Evolutionary conservation across 2,888 invertebrate genomes (phyloP).

Genomic region (Lissonota sp.): DNA sequence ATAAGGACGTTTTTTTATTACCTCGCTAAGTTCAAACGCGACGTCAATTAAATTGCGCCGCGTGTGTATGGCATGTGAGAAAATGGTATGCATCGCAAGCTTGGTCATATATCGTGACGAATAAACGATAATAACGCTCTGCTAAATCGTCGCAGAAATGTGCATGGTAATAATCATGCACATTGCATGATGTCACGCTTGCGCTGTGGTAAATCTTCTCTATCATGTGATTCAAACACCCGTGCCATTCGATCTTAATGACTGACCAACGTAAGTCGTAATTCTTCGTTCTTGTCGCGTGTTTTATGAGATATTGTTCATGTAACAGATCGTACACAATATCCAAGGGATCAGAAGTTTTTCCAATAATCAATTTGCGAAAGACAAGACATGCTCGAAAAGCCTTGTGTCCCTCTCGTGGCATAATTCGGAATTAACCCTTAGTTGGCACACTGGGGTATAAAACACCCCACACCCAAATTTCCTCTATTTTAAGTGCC

Average conservation of each 20-base stretch:
- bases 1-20: not conserved
- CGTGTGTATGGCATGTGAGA: constrained; percentile 23
- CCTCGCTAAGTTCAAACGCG: not conserved
- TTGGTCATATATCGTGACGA: constrained; percentile 56
- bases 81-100: constrained; percentile 30
- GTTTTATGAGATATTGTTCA: not conserved
- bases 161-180: constrained; percentile 56
- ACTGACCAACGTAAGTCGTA: constrained; percentile 54
- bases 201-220: constrained; percentile 40
- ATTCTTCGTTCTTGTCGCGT: constrained; percentile 32
- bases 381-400: too few relatives aligned
- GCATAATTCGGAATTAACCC: too few relatives aligned
- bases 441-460: too few relatives aligned
- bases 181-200: constrained; percentile 57
- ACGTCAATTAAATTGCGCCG: constrained; percentile 6
- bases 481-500: too few relatives aligned
- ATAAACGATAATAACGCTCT: constrained; percentile 53
- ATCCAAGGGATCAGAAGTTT: not conserved
- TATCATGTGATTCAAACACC: constrained; percentile 11
- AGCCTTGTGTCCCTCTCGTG: too few relatives aligned
- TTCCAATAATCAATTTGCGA: too few relatives aligned
- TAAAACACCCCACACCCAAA: too few relatives aligned
- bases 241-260: constrained; percentile 51
- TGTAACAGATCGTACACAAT: not conserved
- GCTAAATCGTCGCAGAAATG: constrained; percentile 57